Evolutionary conservation across 2,888 invertebrate genomes (phyloP).

Genomic region (Agrotis clavis): DNA sequence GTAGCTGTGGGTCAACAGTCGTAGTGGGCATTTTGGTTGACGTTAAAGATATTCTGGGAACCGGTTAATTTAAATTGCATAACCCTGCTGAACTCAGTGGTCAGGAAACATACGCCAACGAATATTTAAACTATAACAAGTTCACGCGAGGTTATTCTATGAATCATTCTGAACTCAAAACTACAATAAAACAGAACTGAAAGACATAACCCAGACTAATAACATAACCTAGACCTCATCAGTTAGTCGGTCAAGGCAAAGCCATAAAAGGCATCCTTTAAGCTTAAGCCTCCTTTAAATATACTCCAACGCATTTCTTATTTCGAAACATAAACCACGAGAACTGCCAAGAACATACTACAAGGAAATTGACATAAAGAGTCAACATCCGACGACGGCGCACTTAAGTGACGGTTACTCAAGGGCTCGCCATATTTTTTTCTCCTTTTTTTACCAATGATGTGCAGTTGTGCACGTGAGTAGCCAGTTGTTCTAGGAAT

Average conservation of each 20-base stretch:
- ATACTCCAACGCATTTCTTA: slow-evolving; percentile 55
- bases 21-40: neutral
- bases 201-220: slow-evolving; percentile 29
- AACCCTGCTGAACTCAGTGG: neutral
- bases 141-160: neutral
- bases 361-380: slow-evolving; percentile 72
- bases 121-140: neutral
- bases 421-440: slow-evolving; percentile 71
- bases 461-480: slow-evolving; percentile 85
- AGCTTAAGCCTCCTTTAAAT: slow-evolving; percentile 49
- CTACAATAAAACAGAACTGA: neutral
- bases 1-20: slow-evolving; percentile 36
- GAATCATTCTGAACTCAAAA: slow-evolving; percentile 5
- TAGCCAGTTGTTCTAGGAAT: slow-evolving; percentile 83
- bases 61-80: neutral
- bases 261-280: slow-evolving; percentile 47
- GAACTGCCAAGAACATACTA: slow-evolving; percentile 50
- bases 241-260: slow-evolving; percentile 58
- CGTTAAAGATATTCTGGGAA: neutral
- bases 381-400: slow-evolving; percentile 72
- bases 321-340: slow-evolving; percentile 56
- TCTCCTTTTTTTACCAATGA: slow-evolving; percentile 76
- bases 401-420: slow-evolving; percentile 70
- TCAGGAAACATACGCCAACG: neutral
- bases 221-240: slow-evolving; percentile 56